Conservation (phyloP, 2,888 invertebrate species). For the Leucania comma region DNA sequence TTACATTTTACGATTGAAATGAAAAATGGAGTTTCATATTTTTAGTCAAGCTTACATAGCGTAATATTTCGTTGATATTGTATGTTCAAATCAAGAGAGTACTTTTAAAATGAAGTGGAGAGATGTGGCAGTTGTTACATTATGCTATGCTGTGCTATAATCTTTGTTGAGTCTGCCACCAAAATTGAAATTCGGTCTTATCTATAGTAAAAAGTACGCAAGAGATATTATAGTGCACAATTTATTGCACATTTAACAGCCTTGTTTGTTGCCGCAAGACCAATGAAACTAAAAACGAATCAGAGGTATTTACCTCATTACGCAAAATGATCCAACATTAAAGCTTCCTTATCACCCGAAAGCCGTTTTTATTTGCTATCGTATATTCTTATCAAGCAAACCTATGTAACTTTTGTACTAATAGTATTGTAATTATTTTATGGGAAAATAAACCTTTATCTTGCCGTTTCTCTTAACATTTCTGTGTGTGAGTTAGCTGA, state of each 20-base stretch:
- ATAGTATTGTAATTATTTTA: slow-evolving; percentile 41
- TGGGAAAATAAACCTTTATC: background rate
- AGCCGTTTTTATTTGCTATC: slow-evolving; percentile 17
- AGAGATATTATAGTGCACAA: too few relatives aligned
- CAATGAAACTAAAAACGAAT: slow-evolving; percentile 13
- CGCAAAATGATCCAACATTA: slow-evolving; percentile 3
- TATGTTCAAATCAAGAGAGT: slow-evolving; percentile 45
- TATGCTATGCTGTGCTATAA: too few relatives aligned
- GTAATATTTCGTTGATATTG: slow-evolving; percentile 47
- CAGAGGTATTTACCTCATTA: slow-evolving; percentile 1
- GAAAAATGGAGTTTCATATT: slow-evolving; percentile 50
- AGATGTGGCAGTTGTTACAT: slow-evolving; percentile 30
- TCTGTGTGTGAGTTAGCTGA: background rate
- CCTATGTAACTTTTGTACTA: slow-evolving; percentile 16
- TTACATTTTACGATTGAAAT: slow-evolving; percentile 43
- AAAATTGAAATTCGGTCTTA: too few relatives aligned
- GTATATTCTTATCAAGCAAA: slow-evolving; percentile 15
- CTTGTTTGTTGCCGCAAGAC: slow-evolving; percentile 18
- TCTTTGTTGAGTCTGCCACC: too few relatives aligned
- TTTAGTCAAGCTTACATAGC: slow-evolving; percentile 47
- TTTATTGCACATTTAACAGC: background rate
- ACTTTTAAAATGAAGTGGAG: slow-evolving; percentile 26
- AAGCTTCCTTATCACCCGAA: slow-evolving; percentile 18
- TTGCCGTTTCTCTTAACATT: background rate
- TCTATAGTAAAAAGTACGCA: too few relatives aligned